A percentile compares a stretch with the other conserved stretches of the same genome.
Conservation (phyloP, 2,797 vertebrate genomes). For the Lateolabrax maculatus region DNA sequence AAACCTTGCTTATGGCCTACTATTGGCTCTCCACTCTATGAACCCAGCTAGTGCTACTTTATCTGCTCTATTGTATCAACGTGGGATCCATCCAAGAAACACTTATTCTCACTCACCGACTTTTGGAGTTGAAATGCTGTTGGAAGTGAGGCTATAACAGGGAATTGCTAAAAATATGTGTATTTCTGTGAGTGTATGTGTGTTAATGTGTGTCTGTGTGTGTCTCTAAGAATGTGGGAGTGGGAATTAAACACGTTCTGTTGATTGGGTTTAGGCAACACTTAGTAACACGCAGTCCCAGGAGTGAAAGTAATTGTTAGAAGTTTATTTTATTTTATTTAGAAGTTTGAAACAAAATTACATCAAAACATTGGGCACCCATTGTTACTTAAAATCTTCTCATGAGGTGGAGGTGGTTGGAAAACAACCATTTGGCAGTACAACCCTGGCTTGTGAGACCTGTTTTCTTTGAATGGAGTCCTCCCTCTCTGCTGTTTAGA, state of each 20-base stretch:
- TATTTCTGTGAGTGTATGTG: conserved; percentile 20
- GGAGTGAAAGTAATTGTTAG: conserved; percentile 43
- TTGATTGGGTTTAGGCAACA: conserved; percentile 51
- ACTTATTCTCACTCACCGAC: conserved; percentile 74
- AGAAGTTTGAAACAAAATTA: conserved; percentile 43
- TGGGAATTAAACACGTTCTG: conserved; percentile 65
- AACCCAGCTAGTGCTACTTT: conserved; percentile 50
- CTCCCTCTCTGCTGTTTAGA: conserved; percentile 20
- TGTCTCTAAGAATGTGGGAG: conserved; percentile 47
- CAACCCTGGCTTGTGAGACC: not conserved
- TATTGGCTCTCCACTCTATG: conserved; percentile 55
- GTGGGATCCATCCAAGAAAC: conserved; percentile 77
- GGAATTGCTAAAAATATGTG: conserved; percentile 63
- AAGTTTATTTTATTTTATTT: conserved; percentile 36
- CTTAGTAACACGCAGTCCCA: conserved; percentile 17
- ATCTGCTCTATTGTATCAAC: conserved; percentile 69
- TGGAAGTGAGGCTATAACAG: conserved; percentile 53
- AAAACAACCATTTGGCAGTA: conserved; percentile 43
- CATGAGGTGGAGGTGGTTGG: conserved; percentile 32
- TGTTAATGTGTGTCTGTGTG: conserved; percentile 18
- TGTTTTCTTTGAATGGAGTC: conserved; percentile 6
- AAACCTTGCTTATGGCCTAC: conserved; percentile 31
- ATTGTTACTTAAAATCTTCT: conserved; percentile 34
- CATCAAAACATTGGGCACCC: conserved; percentile 20
- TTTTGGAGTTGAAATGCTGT: conserved; percentile 64